A percentile compares a stretch with the other conserved stretches of the same genome.
Conservation (phyloP, 1,140 invertebrate genomes). For the Metaphire vulgaris region DNA sequence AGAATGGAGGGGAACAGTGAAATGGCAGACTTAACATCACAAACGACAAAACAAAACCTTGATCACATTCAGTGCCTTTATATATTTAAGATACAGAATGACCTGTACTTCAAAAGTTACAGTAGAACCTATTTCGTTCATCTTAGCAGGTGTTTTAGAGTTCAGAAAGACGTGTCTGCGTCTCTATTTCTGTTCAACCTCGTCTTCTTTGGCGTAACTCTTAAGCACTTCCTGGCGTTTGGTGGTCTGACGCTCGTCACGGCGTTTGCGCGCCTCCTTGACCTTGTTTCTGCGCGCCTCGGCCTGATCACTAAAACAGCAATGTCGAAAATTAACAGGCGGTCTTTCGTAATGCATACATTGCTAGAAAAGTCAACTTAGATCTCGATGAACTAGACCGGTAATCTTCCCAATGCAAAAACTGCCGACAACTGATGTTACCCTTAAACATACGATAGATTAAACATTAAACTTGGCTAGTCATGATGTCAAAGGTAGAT, state of each 20-base stretch:
- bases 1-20: too few species aligned
- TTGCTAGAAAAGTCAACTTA: too few species aligned
- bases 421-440: not conserved
- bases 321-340: not conserved
- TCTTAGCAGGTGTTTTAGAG: too few species aligned
- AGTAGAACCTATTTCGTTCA: too few species aligned
- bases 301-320: constrained; percentile 76
- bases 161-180: too few species aligned
- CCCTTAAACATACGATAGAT: not conserved
- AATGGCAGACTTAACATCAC: too few species aligned
- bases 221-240: constrained; percentile 89
- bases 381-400: too few species aligned
- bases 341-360: not conserved
- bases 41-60: too few species aligned
- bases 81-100: too few species aligned
- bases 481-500: not conserved
- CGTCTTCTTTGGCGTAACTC: constrained; percentile 43
- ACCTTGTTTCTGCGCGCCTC: constrained; percentile 91
- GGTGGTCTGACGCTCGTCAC: constrained; percentile 82
- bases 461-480: not conserved
- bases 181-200: constrained; percentile 25
- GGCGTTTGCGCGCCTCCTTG: constrained; percentile 88
- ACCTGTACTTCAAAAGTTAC: too few species aligned
- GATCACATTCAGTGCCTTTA: too few species aligned
- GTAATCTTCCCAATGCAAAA: not conserved